phyloP scores from a whole-genome alignment of 2,888 invertebrate species.

The Plagodis dolabraria region DNA sequence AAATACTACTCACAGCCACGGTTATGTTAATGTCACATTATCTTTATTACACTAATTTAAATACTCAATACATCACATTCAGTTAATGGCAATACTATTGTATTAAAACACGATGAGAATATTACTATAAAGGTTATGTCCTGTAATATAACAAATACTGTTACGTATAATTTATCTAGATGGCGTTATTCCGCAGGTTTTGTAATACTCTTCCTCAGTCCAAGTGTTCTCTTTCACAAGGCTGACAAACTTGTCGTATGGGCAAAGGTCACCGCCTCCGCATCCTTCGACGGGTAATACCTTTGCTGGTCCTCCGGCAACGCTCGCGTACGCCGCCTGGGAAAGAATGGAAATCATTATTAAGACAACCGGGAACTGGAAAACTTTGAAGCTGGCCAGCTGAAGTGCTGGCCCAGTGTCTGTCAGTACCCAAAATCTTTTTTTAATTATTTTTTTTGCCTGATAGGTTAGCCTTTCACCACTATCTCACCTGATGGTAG shows the following conservation, averaged over 20 bases:
- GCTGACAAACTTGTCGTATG: conserved; percentile 73
- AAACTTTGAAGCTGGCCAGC: too few species aligned
- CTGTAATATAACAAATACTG: too few species aligned
- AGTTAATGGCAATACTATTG: too few species aligned
- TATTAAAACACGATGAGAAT: too few species aligned
- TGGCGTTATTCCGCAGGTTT: conserved; percentile 43
- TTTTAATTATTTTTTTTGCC: too few species aligned
- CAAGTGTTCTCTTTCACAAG: conserved; percentile 61
- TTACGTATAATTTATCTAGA: conserved; percentile 30
- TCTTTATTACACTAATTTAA: neutral
- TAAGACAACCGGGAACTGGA: too few species aligned
- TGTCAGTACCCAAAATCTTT: too few species aligned
- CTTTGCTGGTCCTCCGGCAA: conserved; percentile 64
- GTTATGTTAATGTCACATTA: conserved; percentile 3
- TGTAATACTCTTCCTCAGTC: conserved; percentile 51
- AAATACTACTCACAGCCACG: conserved; percentile 27
- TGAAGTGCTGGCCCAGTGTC: too few species aligned
- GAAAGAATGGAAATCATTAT: conserved; percentile 15
- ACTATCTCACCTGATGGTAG: too few species aligned
- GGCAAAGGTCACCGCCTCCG: conserved; percentile 68
- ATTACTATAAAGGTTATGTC: too few species aligned
- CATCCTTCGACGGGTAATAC: conserved; percentile 76
- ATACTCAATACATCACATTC: too few species aligned
- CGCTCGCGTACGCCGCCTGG: conserved; percentile 78
- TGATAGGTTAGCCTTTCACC: too few species aligned